phyloP scores from a whole-genome alignment of 2,113 vertebrate species.

The Melanerpes formicivorus region DNA sequence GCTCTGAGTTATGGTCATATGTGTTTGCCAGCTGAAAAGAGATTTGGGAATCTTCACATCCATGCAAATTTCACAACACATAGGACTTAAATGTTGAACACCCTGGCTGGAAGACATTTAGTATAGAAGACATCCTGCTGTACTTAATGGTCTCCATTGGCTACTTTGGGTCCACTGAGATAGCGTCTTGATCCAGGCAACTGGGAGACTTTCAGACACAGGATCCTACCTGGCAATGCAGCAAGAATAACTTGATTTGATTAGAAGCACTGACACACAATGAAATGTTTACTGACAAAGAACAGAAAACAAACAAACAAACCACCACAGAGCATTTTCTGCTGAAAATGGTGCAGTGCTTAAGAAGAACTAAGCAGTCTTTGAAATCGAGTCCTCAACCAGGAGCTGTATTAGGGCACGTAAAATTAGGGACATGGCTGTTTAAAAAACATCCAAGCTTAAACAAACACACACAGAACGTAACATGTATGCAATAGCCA shows the following conservation, averaged over 20 bases:
- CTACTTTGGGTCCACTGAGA: fast-evolving
- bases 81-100: background rate
- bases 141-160: fast-evolving
- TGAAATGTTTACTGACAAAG: background rate
- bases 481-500: background rate
- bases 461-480: background rate
- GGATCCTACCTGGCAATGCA: background rate
- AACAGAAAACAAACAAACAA: background rate
- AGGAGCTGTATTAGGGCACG: background rate
- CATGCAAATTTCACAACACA: background rate
- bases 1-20: fast-evolving
- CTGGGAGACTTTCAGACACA: background rate
- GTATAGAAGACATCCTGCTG: background rate
- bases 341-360: background rate
- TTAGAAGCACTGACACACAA: background rate
- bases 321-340: background rate
- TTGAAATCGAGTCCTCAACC: background rate
- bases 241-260: background rate
- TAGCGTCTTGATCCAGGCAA: background rate
- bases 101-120: too few relatives aligned
- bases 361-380: background rate
- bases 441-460: constrained; percentile 6
- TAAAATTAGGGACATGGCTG: background rate
- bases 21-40: background rate
- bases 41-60: background rate